Conservation (phyloP, 1,140 invertebrate genomes). For the Psilanteris sp. region DNA sequence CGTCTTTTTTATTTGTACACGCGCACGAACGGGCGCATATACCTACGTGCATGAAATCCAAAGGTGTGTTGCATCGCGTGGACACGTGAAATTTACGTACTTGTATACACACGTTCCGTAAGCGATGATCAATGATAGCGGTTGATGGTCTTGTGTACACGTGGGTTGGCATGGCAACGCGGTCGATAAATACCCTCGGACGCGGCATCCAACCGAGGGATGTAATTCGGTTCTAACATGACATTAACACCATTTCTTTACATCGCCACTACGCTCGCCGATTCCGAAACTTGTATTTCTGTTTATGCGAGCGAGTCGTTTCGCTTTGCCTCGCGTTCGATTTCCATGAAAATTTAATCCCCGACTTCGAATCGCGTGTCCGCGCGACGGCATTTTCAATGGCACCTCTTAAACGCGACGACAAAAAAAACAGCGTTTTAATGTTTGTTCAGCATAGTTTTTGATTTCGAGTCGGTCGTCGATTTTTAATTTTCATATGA, state of each 20-base stretch:
- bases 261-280: conserved; percentile 38
- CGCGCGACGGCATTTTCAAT: too few species aligned
- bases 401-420: too few species aligned
- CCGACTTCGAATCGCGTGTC: too few species aligned
- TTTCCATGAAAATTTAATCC: not conserved
- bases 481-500: too few species aligned
- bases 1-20: conserved; percentile 31
- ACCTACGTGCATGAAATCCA: conserved; percentile 8
- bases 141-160: conserved; percentile 66
- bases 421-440: too few species aligned
- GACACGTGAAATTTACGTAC: conserved; percentile 62
- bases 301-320: not conserved
- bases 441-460: too few species aligned
- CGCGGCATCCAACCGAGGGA: conserved; percentile 49
- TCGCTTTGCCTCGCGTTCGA: not conserved
- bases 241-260: conserved; percentile 65
- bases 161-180: conserved; percentile 65
- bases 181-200: conserved; percentile 66
- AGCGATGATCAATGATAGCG: conserved; percentile 66
- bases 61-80: conserved; percentile 56
- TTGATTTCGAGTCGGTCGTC: too few species aligned
- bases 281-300: conserved; percentile 18
- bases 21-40: not conserved
- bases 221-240: conserved; percentile 62
- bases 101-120: conserved; percentile 52